Evolutionary conservation across 2,888 invertebrate genomes (phyloP).

Genomic region (Drosophila neotestacea): DNA sequence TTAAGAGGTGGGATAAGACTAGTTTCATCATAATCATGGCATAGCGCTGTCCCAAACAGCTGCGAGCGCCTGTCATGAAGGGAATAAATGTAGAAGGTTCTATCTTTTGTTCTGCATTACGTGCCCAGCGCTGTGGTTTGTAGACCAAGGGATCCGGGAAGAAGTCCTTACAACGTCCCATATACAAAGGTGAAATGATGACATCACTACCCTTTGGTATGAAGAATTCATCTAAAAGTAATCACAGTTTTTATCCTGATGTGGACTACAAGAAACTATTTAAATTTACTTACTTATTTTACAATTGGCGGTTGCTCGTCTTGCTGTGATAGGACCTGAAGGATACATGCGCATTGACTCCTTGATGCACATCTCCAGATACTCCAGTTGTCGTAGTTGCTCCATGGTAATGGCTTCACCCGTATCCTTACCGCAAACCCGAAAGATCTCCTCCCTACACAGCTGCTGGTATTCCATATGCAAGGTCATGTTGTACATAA

Average conservation of each 20-base stretch:
- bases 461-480: constrained; percentile 62
- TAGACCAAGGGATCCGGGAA: constrained; percentile 60
- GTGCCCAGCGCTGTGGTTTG: constrained; percentile 66
- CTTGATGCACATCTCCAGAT: constrained; percentile 76
- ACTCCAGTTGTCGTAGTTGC: constrained; percentile 61
- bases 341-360: constrained; percentile 72
- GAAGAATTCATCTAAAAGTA: constrained; percentile 52
- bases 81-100: constrained; percentile 65
- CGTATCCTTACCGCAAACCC: constrained; percentile 61
- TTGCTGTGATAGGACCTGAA: constrained; percentile 62
- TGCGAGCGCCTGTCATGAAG: constrained; percentile 66
- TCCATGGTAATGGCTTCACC: constrained; percentile 42
- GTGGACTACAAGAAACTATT: too few species aligned
- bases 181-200: constrained; percentile 66
- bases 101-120: constrained; percentile 59
- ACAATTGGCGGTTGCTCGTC: constrained; percentile 60
- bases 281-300: constrained; percentile 53
- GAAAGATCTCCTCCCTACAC: constrained; percentile 68
- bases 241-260: background rate
- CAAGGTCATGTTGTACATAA: constrained; percentile 70
- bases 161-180: constrained; percentile 69
- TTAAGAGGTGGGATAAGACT: constrained; percentile 57
- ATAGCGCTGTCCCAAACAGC: constrained; percentile 68
- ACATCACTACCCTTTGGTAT: constrained; percentile 67
- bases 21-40: constrained; percentile 71